Percentiles rank a stretch among this genome's conserved stretches.
Conservation (phyloP, 2,797 vertebrate genomes). For the Aldrovandia affinis region DNA sequence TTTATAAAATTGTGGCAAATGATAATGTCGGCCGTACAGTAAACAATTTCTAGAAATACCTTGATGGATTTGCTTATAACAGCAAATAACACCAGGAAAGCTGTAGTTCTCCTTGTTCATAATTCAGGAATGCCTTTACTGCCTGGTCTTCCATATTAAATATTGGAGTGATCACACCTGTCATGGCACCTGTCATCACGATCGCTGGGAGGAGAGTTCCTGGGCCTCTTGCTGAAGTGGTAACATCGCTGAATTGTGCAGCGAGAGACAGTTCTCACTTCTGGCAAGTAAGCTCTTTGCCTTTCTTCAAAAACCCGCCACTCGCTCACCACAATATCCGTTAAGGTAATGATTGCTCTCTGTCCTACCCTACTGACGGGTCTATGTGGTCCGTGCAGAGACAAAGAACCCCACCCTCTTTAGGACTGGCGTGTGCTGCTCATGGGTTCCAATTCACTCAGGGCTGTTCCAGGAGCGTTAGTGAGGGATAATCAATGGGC, state of each 20-base stretch:
- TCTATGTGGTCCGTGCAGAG: background rate
- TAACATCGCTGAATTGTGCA: background rate
- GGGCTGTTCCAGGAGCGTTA: background rate
- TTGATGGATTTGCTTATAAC: no score
- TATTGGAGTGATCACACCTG: background rate
- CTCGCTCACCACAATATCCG: background rate
- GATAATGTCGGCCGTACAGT: no score
- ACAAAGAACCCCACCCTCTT: background rate
- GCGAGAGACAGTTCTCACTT: background rate
- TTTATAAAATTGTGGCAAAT: no score
- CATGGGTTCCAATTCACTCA: background rate
- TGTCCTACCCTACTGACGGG: background rate
- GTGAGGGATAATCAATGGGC: background rate
- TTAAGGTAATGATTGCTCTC: background rate
- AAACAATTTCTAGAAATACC: no score
- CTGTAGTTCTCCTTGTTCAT: background rate
- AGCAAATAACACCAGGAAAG: background rate
- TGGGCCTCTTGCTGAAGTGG: background rate
- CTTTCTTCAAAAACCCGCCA: background rate
- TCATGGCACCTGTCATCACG: background rate
- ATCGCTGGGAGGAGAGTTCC: no score
- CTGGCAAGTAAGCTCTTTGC: no score
- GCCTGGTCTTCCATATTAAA: background rate
- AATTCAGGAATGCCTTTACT: background rate
- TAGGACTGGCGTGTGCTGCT: background rate